Base-by-base conservation (phyloP, 2,888 invertebrate genomes). In the Lordiphosa fenestrarum region DNA sequence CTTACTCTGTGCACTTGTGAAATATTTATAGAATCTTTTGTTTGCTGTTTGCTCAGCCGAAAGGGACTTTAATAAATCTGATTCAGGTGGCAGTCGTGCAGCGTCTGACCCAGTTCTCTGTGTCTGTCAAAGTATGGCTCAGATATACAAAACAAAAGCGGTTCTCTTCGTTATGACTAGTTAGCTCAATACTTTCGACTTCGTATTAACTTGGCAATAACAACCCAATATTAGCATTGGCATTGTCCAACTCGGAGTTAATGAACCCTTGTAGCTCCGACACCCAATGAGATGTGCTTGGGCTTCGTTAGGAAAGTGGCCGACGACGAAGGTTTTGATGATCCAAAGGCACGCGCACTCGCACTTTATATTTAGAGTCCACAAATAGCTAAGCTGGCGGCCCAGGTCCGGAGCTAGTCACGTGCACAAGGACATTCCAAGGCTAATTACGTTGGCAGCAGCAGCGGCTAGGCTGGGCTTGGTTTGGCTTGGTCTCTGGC, bases 341-440 rank as follows among this genome's bases (percentile, higher is more conserved):
- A 71, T 83, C 76, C 68, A 62, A 65, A 83, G 83, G 77, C 77
- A 83, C 76, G 77, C 83, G 80, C 70, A 76, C 83, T 63, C 83
- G 80, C 70, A 76, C 83, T 63, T 77, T 77, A 77, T 83, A 77
- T 77, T 83, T 77, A 83, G 83, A 80, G 41, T 19, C 41, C 38
- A 42, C 47, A 49, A 53, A 30, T 42, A 57, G 59, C 52, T 54
- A 53, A 62, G 61, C 38, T 54, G 56, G 53, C 53, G 25, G 2
- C 25, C 25, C 25, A 25, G 56, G 68, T 51, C 57, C 66, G 58
- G 72, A 62, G 70, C 75, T 55, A 66, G 70, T 83, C 73, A 83
- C 85, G 84, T 84, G 82, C 81, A 75, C 83, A 85, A 83, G 83
- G 83, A 83, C 83, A 85, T 83, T 81, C 83, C 85, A 77, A 69